Conservation (phyloP, 1,140 invertebrate genomes). For the Drosophila busckii region DNA sequence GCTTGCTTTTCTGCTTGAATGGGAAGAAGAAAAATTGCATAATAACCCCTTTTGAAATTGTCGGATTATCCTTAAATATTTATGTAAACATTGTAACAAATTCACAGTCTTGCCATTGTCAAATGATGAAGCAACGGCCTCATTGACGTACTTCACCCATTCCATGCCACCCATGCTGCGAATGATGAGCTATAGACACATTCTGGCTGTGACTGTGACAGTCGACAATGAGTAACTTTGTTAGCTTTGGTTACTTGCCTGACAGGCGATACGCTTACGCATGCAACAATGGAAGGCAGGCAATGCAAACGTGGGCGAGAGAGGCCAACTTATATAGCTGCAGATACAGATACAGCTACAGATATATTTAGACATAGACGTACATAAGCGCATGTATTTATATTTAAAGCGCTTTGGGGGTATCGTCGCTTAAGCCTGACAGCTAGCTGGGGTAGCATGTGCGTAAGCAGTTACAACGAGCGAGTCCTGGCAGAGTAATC, state of each 20-base stretch:
- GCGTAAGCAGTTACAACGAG: too few species aligned
- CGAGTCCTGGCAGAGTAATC: constrained; percentile 9
- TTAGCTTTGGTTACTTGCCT: constrained; percentile 22
- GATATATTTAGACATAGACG: too few species aligned
- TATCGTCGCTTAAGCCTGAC: constrained; percentile 33
- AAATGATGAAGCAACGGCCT: constrained; percentile 30
- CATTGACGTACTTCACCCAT: constrained; percentile 17
- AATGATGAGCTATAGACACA: constrained; percentile 75
- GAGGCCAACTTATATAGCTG: constrained; percentile 43
- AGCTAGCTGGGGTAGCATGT: constrained; percentile 18
- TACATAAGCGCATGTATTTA: neutral
- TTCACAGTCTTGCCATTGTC: constrained; percentile 70
- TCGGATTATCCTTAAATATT: constrained; percentile 78
- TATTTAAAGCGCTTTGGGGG: constrained; percentile 24
- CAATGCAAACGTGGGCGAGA: constrained; percentile 31
- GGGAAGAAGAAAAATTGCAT: constrained; percentile 77
- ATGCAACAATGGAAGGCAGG: constrained; percentile 53
- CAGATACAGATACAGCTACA: constrained; percentile 46
- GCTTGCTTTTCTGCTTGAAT: constrained; percentile 54
- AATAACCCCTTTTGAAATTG: constrained; percentile 78
- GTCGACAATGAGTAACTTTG: constrained; percentile 69
- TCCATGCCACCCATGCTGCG: constrained; percentile 30
- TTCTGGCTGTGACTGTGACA: constrained; percentile 53
- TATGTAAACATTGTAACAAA: constrained; percentile 78
- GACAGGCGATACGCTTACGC: constrained; percentile 30